Conservation (phyloP, 2,113 vertebrate species). For the Sterrhoptilus dennistouni region DNA sequence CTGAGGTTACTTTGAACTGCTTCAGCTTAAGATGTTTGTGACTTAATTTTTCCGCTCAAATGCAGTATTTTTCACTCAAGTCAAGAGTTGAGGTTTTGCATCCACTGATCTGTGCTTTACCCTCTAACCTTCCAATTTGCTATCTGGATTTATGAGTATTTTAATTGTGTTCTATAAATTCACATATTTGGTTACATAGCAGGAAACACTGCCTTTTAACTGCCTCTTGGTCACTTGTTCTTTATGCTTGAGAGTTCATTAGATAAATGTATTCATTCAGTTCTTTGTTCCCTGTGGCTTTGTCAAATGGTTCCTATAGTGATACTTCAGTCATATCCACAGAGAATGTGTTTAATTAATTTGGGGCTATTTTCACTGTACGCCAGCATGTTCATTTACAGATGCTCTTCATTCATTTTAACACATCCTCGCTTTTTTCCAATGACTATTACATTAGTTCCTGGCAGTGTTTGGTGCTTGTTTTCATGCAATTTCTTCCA, state of each 20-base stretch:
- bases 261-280: background rate
- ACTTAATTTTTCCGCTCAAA: background rate
- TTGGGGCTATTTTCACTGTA: background rate
- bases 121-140: background rate
- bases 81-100: background rate
- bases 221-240: background rate
- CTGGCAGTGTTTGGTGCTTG: background rate
- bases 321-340: background rate
- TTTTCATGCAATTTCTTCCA: background rate
- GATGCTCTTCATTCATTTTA: background rate
- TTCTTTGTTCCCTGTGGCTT: background rate
- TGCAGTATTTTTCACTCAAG: background rate
- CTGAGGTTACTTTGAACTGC: background rate
- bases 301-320: constrained; percentile 28
- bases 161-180: background rate
- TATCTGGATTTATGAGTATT: background rate
- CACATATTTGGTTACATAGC: background rate
- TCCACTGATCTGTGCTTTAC: background rate
- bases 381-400: background rate
- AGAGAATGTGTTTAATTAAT: constrained; percentile 9
- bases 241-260: background rate
- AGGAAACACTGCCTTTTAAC: background rate
- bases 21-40: background rate
- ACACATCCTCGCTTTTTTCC: background rate
- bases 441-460: background rate